Evolutionary conservation across 2,888 invertebrate genomes (phyloP).

Genomic region (Sinopyrophorus schimmeli): DNA sequence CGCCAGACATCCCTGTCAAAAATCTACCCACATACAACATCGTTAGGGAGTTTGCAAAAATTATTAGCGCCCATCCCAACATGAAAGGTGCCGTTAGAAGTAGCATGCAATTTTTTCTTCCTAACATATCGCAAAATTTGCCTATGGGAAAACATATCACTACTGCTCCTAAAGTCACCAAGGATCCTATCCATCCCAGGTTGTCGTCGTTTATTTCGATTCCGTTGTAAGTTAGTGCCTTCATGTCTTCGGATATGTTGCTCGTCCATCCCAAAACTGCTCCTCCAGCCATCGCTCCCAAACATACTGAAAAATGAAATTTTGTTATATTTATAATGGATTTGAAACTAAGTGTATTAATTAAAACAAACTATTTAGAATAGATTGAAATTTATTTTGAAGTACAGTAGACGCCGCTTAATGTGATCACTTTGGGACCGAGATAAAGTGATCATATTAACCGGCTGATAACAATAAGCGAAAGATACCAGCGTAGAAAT

Average conservation of each 20-base stretch:
- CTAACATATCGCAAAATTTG: constrained; percentile 56
- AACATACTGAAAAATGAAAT: no score
- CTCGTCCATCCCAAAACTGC: constrained; percentile 79
- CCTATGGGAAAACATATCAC: constrained; percentile 75
- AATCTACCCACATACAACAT: constrained; percentile 71
- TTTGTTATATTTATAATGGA: no score
- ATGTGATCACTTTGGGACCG: no score
- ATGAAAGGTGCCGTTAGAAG: constrained; percentile 68
- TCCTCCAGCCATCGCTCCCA: constrained; percentile 63
- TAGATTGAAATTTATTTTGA: no score
- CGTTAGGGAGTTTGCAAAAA: constrained; percentile 65
- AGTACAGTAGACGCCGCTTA: no score
- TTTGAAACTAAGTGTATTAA: no score
- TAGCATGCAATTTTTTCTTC: constrained; percentile 72
- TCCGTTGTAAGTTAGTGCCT: constrained; percentile 53
- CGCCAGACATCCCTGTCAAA: constrained; percentile 73
- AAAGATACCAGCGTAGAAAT: no score
- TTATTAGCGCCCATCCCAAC: constrained; percentile 73
- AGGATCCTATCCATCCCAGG: constrained; percentile 73
- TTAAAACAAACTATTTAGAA: no score
- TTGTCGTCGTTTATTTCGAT: constrained; percentile 59
- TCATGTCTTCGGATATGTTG: constrained; percentile 56
- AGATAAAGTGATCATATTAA: no score
- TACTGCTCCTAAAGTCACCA: constrained; percentile 73
- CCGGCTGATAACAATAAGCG: no score